phyloP scores from a whole-genome alignment of 2,888 invertebrate species.

The Periphyllus acericola region DNA sequence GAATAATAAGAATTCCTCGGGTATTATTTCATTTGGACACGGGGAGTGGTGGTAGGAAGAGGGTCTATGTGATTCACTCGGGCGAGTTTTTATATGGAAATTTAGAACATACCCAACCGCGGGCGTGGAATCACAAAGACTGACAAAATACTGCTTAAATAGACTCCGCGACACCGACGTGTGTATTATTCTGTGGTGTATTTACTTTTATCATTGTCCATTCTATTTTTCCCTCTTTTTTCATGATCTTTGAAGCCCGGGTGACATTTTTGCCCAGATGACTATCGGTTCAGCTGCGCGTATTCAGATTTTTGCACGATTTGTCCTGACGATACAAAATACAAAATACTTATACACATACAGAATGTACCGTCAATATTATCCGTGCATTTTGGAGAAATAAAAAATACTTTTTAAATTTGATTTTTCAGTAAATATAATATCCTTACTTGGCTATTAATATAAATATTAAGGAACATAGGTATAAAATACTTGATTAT shows the following conservation, averaged over 20 bases:
- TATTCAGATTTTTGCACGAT: constrained; percentile 53
- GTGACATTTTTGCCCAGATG: constrained; percentile 57
- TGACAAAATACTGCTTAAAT: constrained; percentile 59
- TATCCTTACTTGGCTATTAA: no score
- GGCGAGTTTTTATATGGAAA: constrained; percentile 48
- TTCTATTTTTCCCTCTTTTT: constrained; percentile 20
- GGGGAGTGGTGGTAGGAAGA: constrained; percentile 4
- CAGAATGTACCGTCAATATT: not conserved
- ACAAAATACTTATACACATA: not conserved
- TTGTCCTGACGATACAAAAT: constrained; percentile 11
- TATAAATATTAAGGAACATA: no score
- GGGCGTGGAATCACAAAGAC: constrained; percentile 49
- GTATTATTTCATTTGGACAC: constrained; percentile 40
- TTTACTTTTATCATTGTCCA: constrained; percentile 55
- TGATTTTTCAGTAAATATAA: not conserved
- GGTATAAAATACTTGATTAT: no score
- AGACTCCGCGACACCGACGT: constrained; percentile 54
- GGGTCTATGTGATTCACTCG: constrained; percentile 30
- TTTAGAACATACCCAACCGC: constrained; percentile 18
- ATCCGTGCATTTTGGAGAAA: no score
- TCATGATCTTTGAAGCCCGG: constrained; percentile 17
- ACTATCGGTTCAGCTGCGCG: constrained; percentile 59
- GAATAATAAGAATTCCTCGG: constrained; percentile 56
- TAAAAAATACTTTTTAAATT: not conserved
- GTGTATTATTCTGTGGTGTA: constrained; percentile 56